Evolutionary conservation across 2,888 invertebrate genomes (phyloP).

Genomic region (Hyalella azteca): DNA sequence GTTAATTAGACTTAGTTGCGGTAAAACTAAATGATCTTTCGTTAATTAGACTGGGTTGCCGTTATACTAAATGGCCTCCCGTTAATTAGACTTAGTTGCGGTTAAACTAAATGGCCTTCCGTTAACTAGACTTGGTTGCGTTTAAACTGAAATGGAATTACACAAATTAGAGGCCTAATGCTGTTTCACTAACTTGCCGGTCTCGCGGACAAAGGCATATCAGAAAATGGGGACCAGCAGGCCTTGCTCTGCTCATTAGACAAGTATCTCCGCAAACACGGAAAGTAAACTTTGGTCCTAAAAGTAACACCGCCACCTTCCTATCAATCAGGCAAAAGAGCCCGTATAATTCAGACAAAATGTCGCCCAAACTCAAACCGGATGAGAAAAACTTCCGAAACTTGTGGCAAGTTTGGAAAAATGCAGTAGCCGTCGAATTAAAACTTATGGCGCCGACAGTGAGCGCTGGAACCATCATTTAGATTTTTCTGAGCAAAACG

Average conservation of each 20-base stretch:
- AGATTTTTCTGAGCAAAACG: neutral
- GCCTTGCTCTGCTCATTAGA: neutral
- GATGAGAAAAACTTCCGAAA: constrained; percentile 35
- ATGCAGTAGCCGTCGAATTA: constrained; percentile 21
- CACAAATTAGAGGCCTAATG: neutral
- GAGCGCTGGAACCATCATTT: constrained; percentile 34
- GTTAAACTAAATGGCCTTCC: no score
- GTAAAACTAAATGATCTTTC: no score
- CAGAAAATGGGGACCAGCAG: neutral
- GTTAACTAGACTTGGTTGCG: no score
- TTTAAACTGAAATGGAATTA: no score
- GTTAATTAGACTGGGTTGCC: no score
- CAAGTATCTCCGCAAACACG: constrained; percentile 29
- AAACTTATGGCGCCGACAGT: constrained; percentile 34
- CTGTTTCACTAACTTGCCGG: neutral
- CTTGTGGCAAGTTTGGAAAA: constrained; percentile 9
- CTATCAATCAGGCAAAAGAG: constrained; percentile 37
- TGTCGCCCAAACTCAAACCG: constrained; percentile 37
- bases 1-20: no score
- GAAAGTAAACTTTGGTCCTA: neutral
- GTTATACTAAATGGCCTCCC: no score
- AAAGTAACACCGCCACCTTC: constrained; percentile 37
- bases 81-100: no score
- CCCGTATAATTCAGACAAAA: constrained; percentile 35
- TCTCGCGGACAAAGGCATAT: neutral